A percentile compares a stretch with the other conserved stretches of the same genome.
Evolutionary conservation across 2,113 vertebrate genomes (phyloP).

Genomic region (Thalassoma bifasciatum): DNA sequence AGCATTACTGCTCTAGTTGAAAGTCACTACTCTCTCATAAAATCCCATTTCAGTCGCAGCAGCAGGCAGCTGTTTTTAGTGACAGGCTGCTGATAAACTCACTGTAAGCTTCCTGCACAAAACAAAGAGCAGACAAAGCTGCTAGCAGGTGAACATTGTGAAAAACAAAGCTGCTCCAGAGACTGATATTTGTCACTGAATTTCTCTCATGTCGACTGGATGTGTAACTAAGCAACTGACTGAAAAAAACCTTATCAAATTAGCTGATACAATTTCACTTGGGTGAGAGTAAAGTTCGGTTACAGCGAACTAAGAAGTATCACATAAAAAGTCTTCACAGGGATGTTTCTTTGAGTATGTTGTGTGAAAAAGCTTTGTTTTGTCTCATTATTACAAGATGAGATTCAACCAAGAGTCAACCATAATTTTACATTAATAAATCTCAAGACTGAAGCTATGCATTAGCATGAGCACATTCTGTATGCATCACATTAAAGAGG

Average conservation of each 20-base stretch:
- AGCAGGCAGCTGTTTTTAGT: not conserved
- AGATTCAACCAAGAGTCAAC: too few species aligned
- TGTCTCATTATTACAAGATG: too few species aligned
- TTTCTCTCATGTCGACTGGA: not conserved
- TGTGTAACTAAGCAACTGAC: not conserved
- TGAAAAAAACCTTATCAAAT: not conserved
- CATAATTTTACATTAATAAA: too few species aligned
- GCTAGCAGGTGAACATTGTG: not conserved
- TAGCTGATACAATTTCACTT: not conserved
- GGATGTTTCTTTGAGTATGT: too few species aligned
- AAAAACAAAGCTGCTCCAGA: not conserved
- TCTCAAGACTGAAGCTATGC: too few species aligned
- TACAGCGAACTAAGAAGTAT: not conserved
- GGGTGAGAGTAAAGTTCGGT: not conserved
- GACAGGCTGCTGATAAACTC: not conserved
- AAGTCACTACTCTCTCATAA: not conserved
- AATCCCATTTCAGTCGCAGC: not conserved
- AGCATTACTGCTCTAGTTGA: not conserved
- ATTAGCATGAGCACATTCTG: too few species aligned
- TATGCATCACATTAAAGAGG: too few species aligned
- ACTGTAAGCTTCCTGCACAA: not conserved
- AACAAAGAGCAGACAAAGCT: not conserved
- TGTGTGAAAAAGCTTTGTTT: too few species aligned
- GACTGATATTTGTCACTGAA: not conserved
- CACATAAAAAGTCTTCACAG: too few species aligned